Evolutionary conservation across 2,888 invertebrate species (phyloP).

Genomic region (Eudemis profundana): DNA sequence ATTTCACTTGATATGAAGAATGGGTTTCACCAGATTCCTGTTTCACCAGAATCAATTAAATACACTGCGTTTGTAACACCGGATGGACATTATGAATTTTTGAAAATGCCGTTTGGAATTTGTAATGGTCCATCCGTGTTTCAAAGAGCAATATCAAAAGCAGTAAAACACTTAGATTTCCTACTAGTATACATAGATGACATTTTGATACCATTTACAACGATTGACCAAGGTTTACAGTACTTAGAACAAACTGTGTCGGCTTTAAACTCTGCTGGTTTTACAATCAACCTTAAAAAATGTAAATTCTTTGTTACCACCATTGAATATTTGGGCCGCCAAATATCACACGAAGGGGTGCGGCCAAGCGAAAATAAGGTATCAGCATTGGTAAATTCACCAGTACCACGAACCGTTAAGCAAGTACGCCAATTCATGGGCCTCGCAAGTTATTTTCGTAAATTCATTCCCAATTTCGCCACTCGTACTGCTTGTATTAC

Average conservation of each 20-base stretch:
- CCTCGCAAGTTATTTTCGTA: conserved; percentile 7
- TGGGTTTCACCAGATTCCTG: conserved; percentile 44
- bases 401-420: not conserved
- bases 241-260: conserved; percentile 5
- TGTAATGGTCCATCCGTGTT: conserved; percentile 49
- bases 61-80: conserved; percentile 49
- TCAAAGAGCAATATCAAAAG: conserved; percentile 46
- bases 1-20: conserved; percentile 34
- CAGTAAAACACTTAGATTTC: conserved; percentile 1
- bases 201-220: not conserved
- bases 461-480: conserved; percentile 9
- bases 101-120: too few relatives aligned
- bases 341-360: conserved; percentile 5
- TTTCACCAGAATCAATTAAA: conserved; percentile 14
- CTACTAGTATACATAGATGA: conserved; percentile 12
- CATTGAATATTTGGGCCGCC: conserved; percentile 6
- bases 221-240: not conserved
- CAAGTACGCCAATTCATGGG: conserved; percentile 14
- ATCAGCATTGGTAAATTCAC: conserved; percentile 10
- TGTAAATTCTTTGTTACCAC: not conserved
- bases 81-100: conserved; percentile 48
- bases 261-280: not conserved
- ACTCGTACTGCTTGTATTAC: conserved; percentile 4
- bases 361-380: conserved; percentile 3
- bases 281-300: not conserved